Evolutionary conservation across 2,113 vertebrate genomes (phyloP).

Genomic region (Osmerus eperlanus): DNA sequence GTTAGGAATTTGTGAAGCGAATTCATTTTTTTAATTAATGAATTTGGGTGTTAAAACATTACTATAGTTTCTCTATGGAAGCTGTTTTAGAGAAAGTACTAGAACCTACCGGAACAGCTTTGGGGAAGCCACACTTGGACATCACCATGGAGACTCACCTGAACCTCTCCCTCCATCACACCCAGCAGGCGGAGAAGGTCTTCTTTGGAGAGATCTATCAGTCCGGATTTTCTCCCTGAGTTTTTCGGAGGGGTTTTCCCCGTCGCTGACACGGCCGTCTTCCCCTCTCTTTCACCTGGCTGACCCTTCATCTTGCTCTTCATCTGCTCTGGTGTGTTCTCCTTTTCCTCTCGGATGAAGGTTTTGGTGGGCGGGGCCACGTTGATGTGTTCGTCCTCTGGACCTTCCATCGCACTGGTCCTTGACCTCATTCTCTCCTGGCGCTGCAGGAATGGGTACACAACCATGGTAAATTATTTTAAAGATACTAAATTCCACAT

Average conservation of each 20-base stretch:
- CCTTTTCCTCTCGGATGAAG: conserved; percentile 50
- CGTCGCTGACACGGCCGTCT: conserved; percentile 66
- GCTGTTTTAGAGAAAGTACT: no score
- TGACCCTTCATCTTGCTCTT: conserved; percentile 52
- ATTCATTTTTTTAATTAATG: no score
- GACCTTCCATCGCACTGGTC: conserved; percentile 78
- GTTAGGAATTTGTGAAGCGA: no score
- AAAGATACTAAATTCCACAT: background rate
- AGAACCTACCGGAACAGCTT: no score
- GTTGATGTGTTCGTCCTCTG: conserved; percentile 72
- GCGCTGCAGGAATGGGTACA: background rate
- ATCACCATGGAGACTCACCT: conserved; percentile 68
- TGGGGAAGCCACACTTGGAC: no score
- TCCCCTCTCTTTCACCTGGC: conserved; percentile 65
- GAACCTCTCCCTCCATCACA: conserved; percentile 95
- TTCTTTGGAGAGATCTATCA: conserved; percentile 79
- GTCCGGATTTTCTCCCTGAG: conserved; percentile 58
- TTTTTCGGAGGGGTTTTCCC: conserved; percentile 73
- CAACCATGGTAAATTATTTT: conserved; percentile 8
- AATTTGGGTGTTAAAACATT: no score
- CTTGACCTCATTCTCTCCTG: conserved; percentile 90
- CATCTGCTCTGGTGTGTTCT: conserved; percentile 33
- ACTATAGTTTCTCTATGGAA: no score
- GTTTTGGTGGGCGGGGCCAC: conserved; percentile 68
- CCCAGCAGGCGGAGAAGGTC: conserved; percentile 88